These are phyloP conservation scores for Coenonympha arcania DNA, from an alignment of 2,888 invertebrate genomes.

Conservation along the genomic window DNA sequence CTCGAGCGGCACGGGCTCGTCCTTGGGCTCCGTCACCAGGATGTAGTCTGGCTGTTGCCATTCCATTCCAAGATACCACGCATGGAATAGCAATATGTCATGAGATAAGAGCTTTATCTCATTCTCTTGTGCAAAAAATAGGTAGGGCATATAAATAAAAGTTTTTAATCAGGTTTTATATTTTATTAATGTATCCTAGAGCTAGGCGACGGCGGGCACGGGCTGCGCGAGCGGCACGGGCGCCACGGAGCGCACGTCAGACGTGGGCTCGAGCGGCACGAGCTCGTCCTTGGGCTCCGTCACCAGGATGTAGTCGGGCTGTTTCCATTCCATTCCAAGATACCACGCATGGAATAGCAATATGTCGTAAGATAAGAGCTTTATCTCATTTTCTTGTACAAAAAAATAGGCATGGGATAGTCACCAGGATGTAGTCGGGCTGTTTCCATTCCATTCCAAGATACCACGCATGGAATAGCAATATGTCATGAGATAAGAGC, in stretches of 20 bases:
- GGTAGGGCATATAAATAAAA: slow-evolving; percentile 6
- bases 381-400: no score
- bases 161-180: slow-evolving; percentile 7
- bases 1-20: slow-evolving; percentile 83
- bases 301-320: slow-evolving; percentile 98
- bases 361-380: no score
- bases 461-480: no score
- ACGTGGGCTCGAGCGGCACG: slow-evolving; percentile 79
- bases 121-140: no score
- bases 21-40: slow-evolving; percentile 96
- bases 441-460: no score
- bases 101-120: no score
- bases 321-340: no score
- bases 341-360: no score
- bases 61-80: background rate
- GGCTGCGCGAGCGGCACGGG: slow-evolving; percentile 68
- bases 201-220: slow-evolving; percentile 55
- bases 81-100: no score
- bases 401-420: no score
- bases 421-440: slow-evolving; percentile 97
- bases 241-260: slow-evolving; percentile 83
- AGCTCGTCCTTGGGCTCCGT: slow-evolving; percentile 98
- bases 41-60: slow-evolving; percentile 96
- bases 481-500: no score
- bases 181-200: slow-evolving; percentile 40